phyloP scores from a whole-genome alignment of 92 coral and sea anemone species.

The Muricea muricata region DNA sequence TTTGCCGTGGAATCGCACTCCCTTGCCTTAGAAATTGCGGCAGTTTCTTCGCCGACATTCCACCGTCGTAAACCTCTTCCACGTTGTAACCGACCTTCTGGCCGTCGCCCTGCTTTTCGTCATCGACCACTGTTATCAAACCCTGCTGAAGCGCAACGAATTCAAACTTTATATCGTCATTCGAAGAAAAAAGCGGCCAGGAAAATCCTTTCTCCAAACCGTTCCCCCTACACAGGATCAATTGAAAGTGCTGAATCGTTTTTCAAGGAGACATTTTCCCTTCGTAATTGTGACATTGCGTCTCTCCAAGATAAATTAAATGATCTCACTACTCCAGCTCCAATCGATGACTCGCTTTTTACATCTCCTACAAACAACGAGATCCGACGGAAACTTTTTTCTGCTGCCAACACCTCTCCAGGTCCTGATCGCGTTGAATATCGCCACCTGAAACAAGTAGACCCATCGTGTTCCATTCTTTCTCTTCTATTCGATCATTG shows the following conservation, averaged over 20 bases:
- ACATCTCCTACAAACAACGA: neutral
- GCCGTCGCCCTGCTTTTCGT: constrained; percentile 13
- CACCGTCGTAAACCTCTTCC: neutral
- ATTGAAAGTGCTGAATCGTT: neutral
- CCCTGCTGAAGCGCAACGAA: neutral
- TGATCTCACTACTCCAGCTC: neutral
- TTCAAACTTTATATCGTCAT: constrained; percentile 1
- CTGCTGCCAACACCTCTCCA: constrained; percentile 10
- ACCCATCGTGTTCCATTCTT: neutral
- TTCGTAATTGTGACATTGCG: neutral
- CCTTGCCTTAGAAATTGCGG: neutral
- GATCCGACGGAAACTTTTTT: neutral
- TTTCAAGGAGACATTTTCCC: neutral
- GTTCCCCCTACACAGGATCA: neutral
- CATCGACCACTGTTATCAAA: neutral
- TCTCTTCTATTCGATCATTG: neutral
- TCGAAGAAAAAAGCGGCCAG: neutral
- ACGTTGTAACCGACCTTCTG: constrained; percentile 4
- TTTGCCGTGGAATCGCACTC: neutral
- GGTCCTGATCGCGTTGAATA: constrained; percentile 26
- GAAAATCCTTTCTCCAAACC: neutral
- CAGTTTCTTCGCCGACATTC: neutral
- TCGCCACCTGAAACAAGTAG: neutral
- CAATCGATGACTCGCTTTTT: neutral
- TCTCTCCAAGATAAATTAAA: neutral